Evolutionary conservation across 2,888 invertebrate genomes (phyloP).

Genomic region (Elgonia sp.): DNA sequence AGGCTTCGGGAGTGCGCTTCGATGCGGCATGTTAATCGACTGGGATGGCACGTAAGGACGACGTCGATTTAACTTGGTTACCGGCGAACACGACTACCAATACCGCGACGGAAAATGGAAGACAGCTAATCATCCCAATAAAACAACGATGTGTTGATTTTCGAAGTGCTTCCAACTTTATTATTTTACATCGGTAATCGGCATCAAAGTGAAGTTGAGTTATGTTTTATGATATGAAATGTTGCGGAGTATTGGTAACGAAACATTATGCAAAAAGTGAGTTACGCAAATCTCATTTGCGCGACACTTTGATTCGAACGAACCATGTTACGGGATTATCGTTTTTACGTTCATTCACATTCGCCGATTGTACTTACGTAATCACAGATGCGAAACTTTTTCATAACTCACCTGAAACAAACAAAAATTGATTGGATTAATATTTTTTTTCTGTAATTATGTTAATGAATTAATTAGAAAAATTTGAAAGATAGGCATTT

Average conservation of each 20-base stretch:
- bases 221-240: constrained; percentile 2
- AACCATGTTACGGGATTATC: constrained; percentile 22
- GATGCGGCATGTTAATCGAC: constrained; percentile 67
- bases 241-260: constrained; percentile 14
- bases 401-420: constrained; percentile 54
- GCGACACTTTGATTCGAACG: constrained; percentile 33
- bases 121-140: constrained; percentile 55
- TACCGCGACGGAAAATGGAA: constrained; percentile 31
- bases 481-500: no score
- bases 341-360: constrained; percentile 26
- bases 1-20: constrained; percentile 36
- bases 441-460: no score
- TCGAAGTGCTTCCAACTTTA: constrained; percentile 44
- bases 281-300: constrained; percentile 22
- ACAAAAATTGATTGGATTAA: neutral
- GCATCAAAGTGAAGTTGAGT: constrained; percentile 18
- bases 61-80: constrained; percentile 71
- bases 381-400: neutral
- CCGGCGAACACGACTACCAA: constrained; percentile 46
- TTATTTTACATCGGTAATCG: constrained; percentile 41
- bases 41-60: constrained; percentile 61
- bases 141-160: constrained; percentile 53
- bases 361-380: constrained; percentile 26
- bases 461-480: no score
- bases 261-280: constrained; percentile 43